Percentiles rank a stretch among this genome's conserved stretches.
phyloP scores from a whole-genome alignment of 37 sponge, comb jelly and placozoan species.

The Halisarca cf. caerulea region DNA sequence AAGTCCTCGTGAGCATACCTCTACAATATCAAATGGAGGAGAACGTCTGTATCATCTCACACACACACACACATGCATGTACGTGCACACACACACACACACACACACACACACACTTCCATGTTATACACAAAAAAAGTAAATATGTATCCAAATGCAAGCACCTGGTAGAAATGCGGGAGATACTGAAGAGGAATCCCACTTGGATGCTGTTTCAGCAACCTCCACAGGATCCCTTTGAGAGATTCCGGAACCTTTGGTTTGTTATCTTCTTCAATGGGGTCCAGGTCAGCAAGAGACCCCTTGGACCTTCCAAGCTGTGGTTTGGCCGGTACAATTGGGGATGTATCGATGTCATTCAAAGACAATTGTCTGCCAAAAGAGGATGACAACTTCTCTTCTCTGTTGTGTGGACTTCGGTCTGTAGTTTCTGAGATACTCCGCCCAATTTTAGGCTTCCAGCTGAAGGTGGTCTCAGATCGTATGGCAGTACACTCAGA shows the following conservation, averaged over 20 bases:
- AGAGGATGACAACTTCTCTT: not conserved
- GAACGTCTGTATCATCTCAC: too few species aligned
- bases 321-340: not conserved
- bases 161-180: slow-evolving; percentile 14
- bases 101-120: too few species aligned
- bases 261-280: not conserved
- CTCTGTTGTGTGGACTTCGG: not conserved
- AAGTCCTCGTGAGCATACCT: slow-evolving; percentile 24
- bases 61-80: too few species aligned
- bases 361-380: not conserved
- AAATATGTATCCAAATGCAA: too few species aligned
- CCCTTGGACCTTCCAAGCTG: not conserved
- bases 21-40: too few species aligned
- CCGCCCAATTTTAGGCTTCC: not conserved
- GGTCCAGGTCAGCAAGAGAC: not conserved
- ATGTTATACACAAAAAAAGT: too few species aligned
- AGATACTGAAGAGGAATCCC: slow-evolving; percentile 2
- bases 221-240: slow-evolving; percentile 15
- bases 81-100: too few species aligned
- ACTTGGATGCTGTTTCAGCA: slow-evolving; percentile 20
- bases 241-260: not conserved
- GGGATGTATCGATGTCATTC: slow-evolving; percentile 14
- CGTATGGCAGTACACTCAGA: not conserved
- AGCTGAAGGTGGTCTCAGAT: not conserved
- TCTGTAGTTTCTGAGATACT: not conserved